phyloP scores from a whole-genome alignment of 2,888 invertebrate species.

The Ochropleura leucogaster region DNA sequence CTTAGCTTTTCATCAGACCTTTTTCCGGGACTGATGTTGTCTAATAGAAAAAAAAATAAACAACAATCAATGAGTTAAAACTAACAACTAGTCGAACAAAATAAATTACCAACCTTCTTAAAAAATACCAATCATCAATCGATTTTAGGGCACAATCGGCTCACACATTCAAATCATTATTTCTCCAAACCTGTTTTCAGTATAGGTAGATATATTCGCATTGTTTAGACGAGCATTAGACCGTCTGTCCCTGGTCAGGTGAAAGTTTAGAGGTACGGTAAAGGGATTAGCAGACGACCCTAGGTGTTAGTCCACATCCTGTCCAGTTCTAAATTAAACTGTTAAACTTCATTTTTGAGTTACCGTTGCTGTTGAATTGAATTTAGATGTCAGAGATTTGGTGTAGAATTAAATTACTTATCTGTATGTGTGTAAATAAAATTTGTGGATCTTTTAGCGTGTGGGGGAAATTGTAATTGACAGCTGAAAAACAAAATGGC shows the following conservation, averaged over 20 bases:
- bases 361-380: slow-evolving; percentile 45
- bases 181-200: not conserved
- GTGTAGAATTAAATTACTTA: not conserved
- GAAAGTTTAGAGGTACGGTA: slow-evolving; percentile 79
- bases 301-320: slow-evolving; percentile 75
- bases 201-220: slow-evolving; percentile 57
- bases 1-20: not conserved
- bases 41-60: not conserved
- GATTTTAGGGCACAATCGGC: not conserved
- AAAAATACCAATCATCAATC: not conserved
- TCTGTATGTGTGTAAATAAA: not conserved
- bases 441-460: not conserved
- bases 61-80: not conserved
- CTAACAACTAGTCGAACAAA: too few species aligned
- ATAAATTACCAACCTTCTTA: too few species aligned
- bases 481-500: too few species aligned
- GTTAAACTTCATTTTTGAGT: slow-evolving; percentile 67
- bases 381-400: slow-evolving; percentile 38
- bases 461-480: not conserved
- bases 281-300: slow-evolving; percentile 77
- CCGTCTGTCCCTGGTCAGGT: slow-evolving; percentile 80
- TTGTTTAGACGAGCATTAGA: slow-evolving; percentile 78
- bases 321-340: slow-evolving; percentile 63
- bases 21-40: not conserved
- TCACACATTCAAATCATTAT: slow-evolving; percentile 12